phyloP scores from a whole-genome alignment of 2,113 vertebrate genomes.

The Scortum barcoo region DNA sequence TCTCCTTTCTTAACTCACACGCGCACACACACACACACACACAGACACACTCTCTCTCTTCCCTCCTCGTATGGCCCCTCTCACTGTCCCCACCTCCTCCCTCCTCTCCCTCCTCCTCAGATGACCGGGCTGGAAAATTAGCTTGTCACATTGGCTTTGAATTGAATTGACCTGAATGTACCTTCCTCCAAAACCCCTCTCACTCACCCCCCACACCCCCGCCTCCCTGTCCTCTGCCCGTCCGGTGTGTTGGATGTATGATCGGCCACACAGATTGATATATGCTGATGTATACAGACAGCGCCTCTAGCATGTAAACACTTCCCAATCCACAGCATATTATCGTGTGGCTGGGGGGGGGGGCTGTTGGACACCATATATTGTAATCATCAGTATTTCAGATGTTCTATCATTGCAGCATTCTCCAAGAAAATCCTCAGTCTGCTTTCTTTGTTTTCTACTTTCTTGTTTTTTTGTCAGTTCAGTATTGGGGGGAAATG shows the following conservation, averaged over 20 bases:
- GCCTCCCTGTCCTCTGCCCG: not conserved
- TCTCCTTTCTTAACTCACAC: not conserved
- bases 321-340: not conserved
- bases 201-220: not conserved
- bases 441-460: not conserved
- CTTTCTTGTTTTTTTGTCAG: not conserved
- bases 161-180: constrained; percentile 86
- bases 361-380: not conserved
- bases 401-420: not conserved
- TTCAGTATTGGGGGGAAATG: not conserved
- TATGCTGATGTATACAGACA: constrained; percentile 6
- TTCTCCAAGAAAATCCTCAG: not conserved
- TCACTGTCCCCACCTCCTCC: constrained; percentile 3
- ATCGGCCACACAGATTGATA: not conserved
- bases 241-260: constrained; percentile 21
- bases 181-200: constrained; percentile 55
- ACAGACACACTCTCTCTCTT: constrained; percentile 7
- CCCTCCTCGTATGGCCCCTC: constrained; percentile 2
- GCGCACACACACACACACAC: constrained; percentile 8
- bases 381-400: not conserved
- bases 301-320: not conserved
- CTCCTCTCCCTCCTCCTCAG: constrained; percentile 60
- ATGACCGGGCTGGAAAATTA: constrained; percentile 86
- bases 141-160: constrained; percentile 86
- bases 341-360: not conserved